phyloP scores from a whole-genome alignment of 1,140 invertebrate species.

The Teleopsis dalmanni region DNA sequence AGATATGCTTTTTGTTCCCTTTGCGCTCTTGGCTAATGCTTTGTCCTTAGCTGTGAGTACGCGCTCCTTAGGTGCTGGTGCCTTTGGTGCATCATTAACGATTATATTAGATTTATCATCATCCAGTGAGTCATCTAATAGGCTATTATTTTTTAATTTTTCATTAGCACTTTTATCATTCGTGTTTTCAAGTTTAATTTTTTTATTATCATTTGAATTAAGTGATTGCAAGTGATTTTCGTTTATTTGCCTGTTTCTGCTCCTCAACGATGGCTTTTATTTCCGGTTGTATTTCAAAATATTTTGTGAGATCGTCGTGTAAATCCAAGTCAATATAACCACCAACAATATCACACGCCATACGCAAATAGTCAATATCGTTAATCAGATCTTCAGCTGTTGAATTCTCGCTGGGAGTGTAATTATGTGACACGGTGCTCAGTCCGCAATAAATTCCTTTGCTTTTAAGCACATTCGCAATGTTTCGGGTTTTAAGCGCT shows the following conservation, averaged over 20 bases:
- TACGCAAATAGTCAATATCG: slow-evolving; percentile 37
- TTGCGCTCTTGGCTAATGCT: slow-evolving; percentile 62
- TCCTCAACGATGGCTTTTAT: slow-evolving; percentile 18
- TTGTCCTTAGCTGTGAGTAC: slow-evolving; percentile 58
- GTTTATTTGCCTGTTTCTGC: slow-evolving; percentile 23
- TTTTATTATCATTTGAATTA: slow-evolving; percentile 20
- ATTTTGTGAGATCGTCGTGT: slow-evolving; percentile 22
- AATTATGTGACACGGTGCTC: slow-evolving; percentile 63
- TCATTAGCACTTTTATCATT: slow-evolving; percentile 5
- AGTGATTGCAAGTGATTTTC: slow-evolving; percentile 28
- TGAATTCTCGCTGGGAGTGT: slow-evolving; percentile 55
- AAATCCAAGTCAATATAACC: slow-evolving; percentile 29
- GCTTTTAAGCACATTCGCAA: slow-evolving; percentile 55
- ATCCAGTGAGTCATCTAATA: slow-evolving; percentile 23
- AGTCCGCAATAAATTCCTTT: slow-evolving; percentile 63
- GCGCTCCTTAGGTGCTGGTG: slow-evolving; percentile 45
- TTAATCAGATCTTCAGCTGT: slow-evolving; percentile 39
- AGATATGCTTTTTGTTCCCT: slow-evolving; percentile 64
- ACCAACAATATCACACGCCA: slow-evolving; percentile 36
- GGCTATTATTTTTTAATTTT: slow-evolving; percentile 20
- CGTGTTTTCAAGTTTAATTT: slow-evolving; percentile 25
- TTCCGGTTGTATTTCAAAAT: slow-evolving; percentile 22
- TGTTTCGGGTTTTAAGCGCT: slow-evolving; percentile 56
- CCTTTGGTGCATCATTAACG: too few relatives aligned
- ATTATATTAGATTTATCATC: too few relatives aligned